phyloP scores from a whole-genome alignment of 2,113 vertebrate species.

The Lethenteron reissneri region DNA sequence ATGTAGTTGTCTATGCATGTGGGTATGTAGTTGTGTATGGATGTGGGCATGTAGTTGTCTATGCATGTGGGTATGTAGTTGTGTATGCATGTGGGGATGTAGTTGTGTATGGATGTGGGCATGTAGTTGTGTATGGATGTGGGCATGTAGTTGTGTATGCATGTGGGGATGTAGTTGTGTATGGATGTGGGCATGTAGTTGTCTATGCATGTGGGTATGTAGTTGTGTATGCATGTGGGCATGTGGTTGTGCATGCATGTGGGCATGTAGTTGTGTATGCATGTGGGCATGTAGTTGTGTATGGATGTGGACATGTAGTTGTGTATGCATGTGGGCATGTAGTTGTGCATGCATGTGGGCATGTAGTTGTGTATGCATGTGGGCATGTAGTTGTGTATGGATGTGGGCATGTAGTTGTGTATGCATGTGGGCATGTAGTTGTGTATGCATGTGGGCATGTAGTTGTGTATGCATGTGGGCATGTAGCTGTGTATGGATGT shows the following conservation, averaged over 20 bases:
- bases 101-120: not conserved
- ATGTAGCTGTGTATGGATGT: not conserved
- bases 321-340: not conserved
- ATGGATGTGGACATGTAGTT: not conserved
- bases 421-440: not conserved
- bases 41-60: no score
- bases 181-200: not conserved
- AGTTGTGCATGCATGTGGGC: not conserved
- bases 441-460: not conserved
- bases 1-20: not conserved
- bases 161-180: not conserved
- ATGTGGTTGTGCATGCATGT: not conserved
- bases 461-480: no score
- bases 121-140: not conserved
- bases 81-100: not conserved
- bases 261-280: not conserved
- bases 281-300: no score
- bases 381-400: no score
- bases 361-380: not conserved
- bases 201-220: not conserved
- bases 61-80: not conserved
- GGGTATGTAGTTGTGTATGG: not conserved
- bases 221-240: not conserved
- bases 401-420: not conserved
- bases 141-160: not conserved